Evolutionary conservation across 92 coral and sea anemone genomes (phyloP).

Genomic region (Zoanthus gigantus): DNA sequence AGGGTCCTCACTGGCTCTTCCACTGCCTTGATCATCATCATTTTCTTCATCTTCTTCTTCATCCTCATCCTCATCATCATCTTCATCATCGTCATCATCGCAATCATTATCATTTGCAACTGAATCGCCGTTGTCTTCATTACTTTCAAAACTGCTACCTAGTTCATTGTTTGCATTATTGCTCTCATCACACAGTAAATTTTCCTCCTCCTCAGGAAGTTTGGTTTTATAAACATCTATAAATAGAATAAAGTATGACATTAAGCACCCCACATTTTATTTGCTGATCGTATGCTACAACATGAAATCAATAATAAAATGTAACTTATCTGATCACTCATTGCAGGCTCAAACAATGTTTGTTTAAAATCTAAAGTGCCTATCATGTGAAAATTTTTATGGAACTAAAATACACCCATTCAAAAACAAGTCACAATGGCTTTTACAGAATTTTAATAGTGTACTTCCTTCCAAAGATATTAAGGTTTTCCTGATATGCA

Average conservation of each 20-base stretch:
- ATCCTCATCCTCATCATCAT: constrained; percentile 55
- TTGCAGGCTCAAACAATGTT: no score
- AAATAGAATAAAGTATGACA: constrained; percentile 37
- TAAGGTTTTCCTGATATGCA: no score
- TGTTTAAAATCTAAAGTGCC: no score
- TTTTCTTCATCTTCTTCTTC: constrained; percentile 64
- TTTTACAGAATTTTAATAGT: no score
- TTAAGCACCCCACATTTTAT: background rate
- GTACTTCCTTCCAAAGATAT: no score
- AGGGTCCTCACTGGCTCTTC: constrained; percentile 50
- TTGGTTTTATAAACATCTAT: background rate
- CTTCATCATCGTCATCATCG: constrained; percentile 54
- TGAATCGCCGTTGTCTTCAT: constrained; percentile 67
- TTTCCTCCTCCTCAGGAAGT: background rate
- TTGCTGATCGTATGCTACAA: no score
- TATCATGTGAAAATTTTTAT: no score
- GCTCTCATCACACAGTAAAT: constrained; percentile 44
- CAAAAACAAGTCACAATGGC: no score
- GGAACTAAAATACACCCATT: no score
- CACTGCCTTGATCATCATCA: constrained; percentile 54
- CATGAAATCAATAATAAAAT: no score
- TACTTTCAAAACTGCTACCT: constrained; percentile 81
- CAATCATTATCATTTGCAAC: constrained; percentile 40
- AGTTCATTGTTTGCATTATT: constrained; percentile 76
- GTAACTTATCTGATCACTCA: no score